Evolutionary conservation across 2,797 vertebrate species (phyloP), one percentile per base, ranked within the genome.

Genomic region (Bradypodion ventrale): DNA sequence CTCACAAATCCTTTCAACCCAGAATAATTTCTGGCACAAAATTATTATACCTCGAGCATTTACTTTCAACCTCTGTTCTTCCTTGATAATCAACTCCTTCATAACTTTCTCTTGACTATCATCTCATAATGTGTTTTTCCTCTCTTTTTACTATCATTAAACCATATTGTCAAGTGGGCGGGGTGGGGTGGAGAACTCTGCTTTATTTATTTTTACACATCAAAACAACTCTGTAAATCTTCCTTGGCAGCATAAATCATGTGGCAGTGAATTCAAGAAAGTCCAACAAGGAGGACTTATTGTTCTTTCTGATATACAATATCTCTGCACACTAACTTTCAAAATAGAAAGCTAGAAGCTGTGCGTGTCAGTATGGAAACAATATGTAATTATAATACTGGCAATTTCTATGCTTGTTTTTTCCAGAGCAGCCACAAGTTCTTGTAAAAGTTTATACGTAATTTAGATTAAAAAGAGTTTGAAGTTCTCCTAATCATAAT

Each of bases 401-500:
- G 35, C 13, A 52, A 37, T 69, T 35, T 83, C 40, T n/a, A 0
- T 69, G 75, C 42, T n/a, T 15, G 1, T 82, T 82, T 85, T 60
- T 81, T 76, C 52, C 56, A 5, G 6, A 80, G 59, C 52, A 70
- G 40, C 2, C 80, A 73, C 12, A 84, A 83, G 68, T 87, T 66
- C 10, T 10, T 86, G 2, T 49, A 21, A 42, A 87, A 93, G 72
- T 90, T 88, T 81, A 0, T 29, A 82, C 88, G 72, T 85, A 80
- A 80, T 84, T 87, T 82, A 66, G 77, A 49, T 15, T 84, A 32
- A 75, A 87, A 89, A 60, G 27, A 78, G 46, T 87, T 69, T 3
- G 32, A 84, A 44, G 37, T 77, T 87, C 73, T 87, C 35, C 56
- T 84, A 70, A 79, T 78, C 66, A 0, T 32, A 80, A 85, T 4